Conservation (phyloP, 2,113 vertebrate species). For the Cynopterus brachyotis region DNA sequence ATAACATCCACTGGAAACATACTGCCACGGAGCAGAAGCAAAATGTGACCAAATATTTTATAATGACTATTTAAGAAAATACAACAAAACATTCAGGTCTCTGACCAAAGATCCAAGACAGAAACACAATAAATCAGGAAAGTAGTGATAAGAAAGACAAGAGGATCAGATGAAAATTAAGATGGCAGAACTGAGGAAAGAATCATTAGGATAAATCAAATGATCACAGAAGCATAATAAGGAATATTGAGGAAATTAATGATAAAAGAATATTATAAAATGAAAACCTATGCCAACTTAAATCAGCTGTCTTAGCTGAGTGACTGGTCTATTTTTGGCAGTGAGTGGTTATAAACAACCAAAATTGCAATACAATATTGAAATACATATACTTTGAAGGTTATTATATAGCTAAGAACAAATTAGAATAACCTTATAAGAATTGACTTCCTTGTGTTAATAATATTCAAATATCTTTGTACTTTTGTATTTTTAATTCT, state of each 20-base stretch:
- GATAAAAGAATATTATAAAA: not conserved
- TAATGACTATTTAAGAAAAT: not conserved
- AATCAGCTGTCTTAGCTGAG: not conserved
- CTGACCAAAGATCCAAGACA: not conserved
- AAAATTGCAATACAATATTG: not conserved
- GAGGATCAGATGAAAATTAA: no score
- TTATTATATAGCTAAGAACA: not conserved
- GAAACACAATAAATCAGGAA: not conserved
- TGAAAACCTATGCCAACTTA: not conserved
- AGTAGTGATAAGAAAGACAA: no score
- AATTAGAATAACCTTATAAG: not conserved
- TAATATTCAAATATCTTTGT: not conserved
- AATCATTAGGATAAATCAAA: no score
- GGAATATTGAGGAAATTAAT: not conserved
- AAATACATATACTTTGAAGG: not conserved
- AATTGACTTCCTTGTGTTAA: not conserved
- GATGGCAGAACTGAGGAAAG: no score
- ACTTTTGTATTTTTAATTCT: not conserved
- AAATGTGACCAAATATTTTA: not conserved
- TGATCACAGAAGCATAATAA: not conserved
- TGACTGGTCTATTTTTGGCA: not conserved
- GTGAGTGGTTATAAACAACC: not conserved
- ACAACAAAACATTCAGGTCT: not conserved
- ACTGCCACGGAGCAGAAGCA: not conserved
- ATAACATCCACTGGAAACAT: not conserved